Conservation (phyloP, 2,113 vertebrate species). For the Gallinago paraguaiae region DNA sequence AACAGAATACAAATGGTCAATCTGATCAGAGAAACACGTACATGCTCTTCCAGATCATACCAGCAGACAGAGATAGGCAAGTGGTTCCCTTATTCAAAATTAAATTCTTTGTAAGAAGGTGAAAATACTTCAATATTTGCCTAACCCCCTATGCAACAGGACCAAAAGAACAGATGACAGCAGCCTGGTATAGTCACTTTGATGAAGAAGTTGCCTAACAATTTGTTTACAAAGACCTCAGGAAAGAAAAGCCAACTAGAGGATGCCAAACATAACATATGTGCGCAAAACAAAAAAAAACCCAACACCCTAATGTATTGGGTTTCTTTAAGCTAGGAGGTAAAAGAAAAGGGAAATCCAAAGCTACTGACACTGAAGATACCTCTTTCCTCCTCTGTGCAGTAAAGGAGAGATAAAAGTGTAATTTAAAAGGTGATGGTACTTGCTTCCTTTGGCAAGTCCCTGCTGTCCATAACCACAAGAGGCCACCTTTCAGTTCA, state of each 20-base stretch:
- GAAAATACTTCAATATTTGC: not conserved
- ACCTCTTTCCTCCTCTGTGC: not conserved
- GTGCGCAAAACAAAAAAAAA: not conserved
- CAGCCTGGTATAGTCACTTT: not conserved
- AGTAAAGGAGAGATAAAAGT: not conserved
- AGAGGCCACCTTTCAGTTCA: slow-evolving; percentile 84
- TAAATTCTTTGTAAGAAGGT: not conserved
- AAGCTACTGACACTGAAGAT: not conserved
- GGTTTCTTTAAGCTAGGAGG: not conserved
- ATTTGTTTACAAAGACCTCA: not conserved
- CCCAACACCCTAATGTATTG: not conserved
- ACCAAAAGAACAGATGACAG: not conserved
- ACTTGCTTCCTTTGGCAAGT: slow-evolving; percentile 76
- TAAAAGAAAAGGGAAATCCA: not conserved
- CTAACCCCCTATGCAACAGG: not conserved
- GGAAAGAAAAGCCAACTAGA: not conserved
- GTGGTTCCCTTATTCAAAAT: not conserved
- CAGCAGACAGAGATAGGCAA: not conserved
- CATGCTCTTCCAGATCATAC: not conserved
- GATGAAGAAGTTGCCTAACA: not conserved
- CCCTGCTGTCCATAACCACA: slow-evolving; percentile 83
- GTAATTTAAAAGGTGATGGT: not conserved
- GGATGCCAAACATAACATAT: not conserved
- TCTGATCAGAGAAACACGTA: not conserved
- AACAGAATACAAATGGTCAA: not conserved